Conservation (phyloP, 2,888 invertebrate genomes). For the Sceliomorpha sp. region DNA sequence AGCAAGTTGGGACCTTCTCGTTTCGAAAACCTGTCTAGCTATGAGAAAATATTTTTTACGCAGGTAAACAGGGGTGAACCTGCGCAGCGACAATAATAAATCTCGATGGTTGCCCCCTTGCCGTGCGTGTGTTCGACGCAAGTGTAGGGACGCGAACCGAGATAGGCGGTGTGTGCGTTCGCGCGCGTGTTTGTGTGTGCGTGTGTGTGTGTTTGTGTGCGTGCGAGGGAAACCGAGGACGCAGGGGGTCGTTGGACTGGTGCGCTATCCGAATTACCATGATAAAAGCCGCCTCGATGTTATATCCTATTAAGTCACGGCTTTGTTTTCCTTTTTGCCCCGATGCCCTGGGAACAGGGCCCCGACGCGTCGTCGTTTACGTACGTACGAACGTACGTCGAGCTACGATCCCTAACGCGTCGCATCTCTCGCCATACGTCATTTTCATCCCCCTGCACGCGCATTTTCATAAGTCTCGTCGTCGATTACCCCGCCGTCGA, state of each 20-base stretch:
- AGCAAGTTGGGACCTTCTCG: conserved; percentile 66
- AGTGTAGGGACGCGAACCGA: conserved; percentile 16
- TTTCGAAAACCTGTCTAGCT: conserved; percentile 68
- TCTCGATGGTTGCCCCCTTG: conserved; percentile 47
- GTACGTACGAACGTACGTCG: no score
- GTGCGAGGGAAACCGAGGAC: conserved; percentile 58
- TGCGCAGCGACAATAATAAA: conserved; percentile 74
- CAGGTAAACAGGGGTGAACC: conserved; percentile 72
- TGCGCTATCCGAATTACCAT: conserved; percentile 75
- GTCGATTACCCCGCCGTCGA: no score
- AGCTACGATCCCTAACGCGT: conserved; percentile 13
- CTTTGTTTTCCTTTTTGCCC: conserved; percentile 68
- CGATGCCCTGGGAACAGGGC: conserved; percentile 57
- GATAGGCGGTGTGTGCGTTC: neutral
- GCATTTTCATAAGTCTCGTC: no score
- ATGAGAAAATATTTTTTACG: conserved; percentile 73
- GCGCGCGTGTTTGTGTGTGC: neutral
- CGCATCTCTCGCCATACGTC: conserved; percentile 19
- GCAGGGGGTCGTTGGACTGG: conserved; percentile 77
- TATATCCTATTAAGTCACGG: conserved; percentile 76
- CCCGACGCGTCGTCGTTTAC: conserved; percentile 47
- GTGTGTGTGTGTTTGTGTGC: neutral
- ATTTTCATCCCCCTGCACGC: conserved; percentile 4
- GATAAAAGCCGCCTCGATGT: conserved; percentile 75
- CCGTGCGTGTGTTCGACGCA: conserved; percentile 33